Base-by-base conservation (phyloP, 2,113 vertebrate species). In the Psettodes erumei region DNA sequence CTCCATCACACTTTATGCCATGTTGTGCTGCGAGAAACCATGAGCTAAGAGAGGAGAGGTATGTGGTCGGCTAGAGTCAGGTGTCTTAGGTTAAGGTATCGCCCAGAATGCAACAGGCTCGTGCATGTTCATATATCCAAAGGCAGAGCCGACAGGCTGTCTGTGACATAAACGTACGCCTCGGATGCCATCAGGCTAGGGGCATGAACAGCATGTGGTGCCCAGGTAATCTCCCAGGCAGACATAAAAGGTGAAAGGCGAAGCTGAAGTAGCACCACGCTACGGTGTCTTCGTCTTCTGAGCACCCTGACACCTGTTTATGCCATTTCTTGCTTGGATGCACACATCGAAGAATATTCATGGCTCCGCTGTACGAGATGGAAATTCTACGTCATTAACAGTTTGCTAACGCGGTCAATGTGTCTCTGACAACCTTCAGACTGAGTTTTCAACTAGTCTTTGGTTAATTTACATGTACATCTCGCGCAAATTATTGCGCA, bases 91-190 rank as follows among this genome's bases (percentile, higher is more conserved):
- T 50, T 51, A 59, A 61, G 33, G 9, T 5, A 59, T 56, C 10
- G 50, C 42, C 37, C 27, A 75, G 5, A 32, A 63, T 70, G 64
- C 43, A 60, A 45, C 30, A 16, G 42, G n/a, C n/a, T n/a, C n/a
- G n/a, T n/a, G n/a, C n/a, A n/a, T n/a, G n/a, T n/a, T n/a, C n/a
- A n/a, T n/a, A 18, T 45, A n/a, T 71, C 59, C 30, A 37, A 13
- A 8, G 9, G 23, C 11, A 38, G 32, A 19, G 50, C 32, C 33
- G 74, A 33, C n/a, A 21, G 38, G 56, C 32, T 33, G 10, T 47
- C 38, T 50, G 2, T 11, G 15, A 25, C 30, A 38, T 30, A 1
- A 13, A 30, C 55, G 48, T 48, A 27, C 6, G 10, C 38, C 19
- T 23, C 2, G 12, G 23, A 6, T 21, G 12, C 33, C 10, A 19